Evolutionary conservation across 2,797 vertebrate genomes (phyloP), one percentile per base, ranked within the genome.

Genomic region (Sebastes elongatus): DNA sequence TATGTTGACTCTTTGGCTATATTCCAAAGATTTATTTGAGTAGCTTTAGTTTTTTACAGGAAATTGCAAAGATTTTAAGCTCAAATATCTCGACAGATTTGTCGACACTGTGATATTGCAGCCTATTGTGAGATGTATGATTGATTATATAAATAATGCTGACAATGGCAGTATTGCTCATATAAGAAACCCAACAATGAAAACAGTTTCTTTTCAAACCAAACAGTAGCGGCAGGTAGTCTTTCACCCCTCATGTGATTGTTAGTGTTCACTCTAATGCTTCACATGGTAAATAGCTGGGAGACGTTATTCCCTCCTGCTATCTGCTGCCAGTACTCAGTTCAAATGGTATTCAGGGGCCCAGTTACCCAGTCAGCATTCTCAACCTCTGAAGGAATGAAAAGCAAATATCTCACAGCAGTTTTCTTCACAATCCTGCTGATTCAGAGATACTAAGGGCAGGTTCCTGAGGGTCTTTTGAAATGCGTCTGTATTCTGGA

Each of bases 351-450:
- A 52, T 70, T 57, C 71, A 64, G 38, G 20, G 56, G 38, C 62
- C 38, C 76, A 35, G 62, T 74, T 81, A 76, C 73, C 11, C 76
- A 14, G 70, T 74, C 83, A 81, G 59, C 82, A 70, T 53, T 53
- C 72, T 78, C 27, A 53, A 9, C 38, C 81, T 80, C 64, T 22
- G 65, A 84, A 56, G 79, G 38, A 42, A 63, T 5, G 35, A 27
- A 82, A 65, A 86, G 71, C 78, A 88, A 88, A 87, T 61, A 85
- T 52, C 86, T 87, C 20, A 3, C 70, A 82, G 82, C 33, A 5
- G 60, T 73, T 28, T 35, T 20, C 27, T 52, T n/a, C 27, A 10
- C 52, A 7, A 6, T 81, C 53, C 67, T 84, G 87, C 87, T 89
- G 86, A 87, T 74, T 81, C 89, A 80, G 81, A 81, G 69, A 74